phyloP scores from a whole-genome alignment of 2,113 vertebrate genomes.

The Nycticebus coucang region DNA sequence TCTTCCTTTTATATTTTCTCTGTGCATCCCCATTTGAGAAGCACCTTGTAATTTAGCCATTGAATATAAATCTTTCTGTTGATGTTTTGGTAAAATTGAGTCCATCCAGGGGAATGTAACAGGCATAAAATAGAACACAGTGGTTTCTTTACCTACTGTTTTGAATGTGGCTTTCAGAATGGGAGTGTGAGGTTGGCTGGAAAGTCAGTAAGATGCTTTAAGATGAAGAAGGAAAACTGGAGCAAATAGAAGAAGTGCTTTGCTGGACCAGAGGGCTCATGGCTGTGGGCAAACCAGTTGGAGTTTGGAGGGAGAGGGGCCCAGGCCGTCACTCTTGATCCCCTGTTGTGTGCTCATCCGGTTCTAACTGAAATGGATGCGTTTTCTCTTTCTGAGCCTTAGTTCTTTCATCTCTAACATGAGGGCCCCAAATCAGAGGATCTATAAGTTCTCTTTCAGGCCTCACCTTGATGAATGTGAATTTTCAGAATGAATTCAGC shows the following conservation, averaged over 20 bases:
- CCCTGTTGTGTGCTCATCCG: accelerated
- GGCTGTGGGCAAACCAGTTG: background rate
- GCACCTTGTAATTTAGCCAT: background rate
- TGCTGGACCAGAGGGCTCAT: background rate
- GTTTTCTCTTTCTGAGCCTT: background rate
- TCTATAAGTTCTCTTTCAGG: background rate
- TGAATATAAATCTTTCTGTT: background rate
- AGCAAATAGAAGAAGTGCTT: background rate
- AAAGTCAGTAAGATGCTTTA: background rate
- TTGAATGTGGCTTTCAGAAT: background rate
- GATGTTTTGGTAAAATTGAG: background rate
- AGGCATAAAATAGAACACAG: background rate
- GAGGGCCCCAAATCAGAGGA: background rate
- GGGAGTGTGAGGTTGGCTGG: background rate
- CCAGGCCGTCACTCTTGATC: background rate
- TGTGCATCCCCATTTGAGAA: background rate
- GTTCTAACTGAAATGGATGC: background rate
- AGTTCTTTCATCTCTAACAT: background rate
- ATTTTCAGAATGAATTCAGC: background rate
- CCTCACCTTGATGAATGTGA: background rate
- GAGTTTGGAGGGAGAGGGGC: background rate
- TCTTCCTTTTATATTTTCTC: background rate
- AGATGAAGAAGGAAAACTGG: background rate
- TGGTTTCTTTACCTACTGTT: background rate
- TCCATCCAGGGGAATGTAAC: background rate